Base-by-base conservation (phyloP, 2,888 invertebrate genomes). In the Amblyjoppa fuscipennis region DNA sequence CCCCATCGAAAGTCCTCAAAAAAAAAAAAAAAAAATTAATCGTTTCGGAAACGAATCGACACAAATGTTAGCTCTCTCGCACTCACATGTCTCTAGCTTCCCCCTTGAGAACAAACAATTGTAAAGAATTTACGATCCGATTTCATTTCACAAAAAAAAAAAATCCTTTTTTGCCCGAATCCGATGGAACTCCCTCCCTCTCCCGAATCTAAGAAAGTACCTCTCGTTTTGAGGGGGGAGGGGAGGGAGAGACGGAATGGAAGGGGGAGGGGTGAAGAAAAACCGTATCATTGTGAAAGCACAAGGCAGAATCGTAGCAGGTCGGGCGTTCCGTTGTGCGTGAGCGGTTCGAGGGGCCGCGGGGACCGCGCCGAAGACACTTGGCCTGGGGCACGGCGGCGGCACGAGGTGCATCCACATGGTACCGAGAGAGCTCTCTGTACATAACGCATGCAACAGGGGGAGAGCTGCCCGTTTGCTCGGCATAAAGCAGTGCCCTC, bases 401-500 rank as follows among this genome's bases (percentile, higher is more conserved):
- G 51, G 51, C 64, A n/a, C 53, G 25, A 38, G 16, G 51, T 49
- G 51, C 51, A 53, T 31, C 53, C 51, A 31, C 31, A 41, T 0
- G n/a, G 16, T 31, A 34, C 31, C 61, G 34, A 5, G 53, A 70
- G 70, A 70, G 31, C 28, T 34, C 56, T 20, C 38, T 66, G 68
- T 53, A 68, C 53, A 64, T 51, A 77, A 77, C 76, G 64, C 74
- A 74, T 45, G 74, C 64, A 64, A 74, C 53, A 38, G 77, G 53
- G 81, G 71, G 76, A 84, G 85, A 82, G 69, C 73, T 70, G 75
- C 74, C 68, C 56, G 81, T 59, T 80, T 49, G 70, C 76, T 68
- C 73, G 77, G 77, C 38, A 68, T 76, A 68, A 83, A 84, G 81
- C 76, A 70, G 75, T 84, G 88, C 89, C 89, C 90, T 89, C 91